Conservation (phyloP, 1,140 invertebrate genomes). For the Streblospio benedicti region DNA sequence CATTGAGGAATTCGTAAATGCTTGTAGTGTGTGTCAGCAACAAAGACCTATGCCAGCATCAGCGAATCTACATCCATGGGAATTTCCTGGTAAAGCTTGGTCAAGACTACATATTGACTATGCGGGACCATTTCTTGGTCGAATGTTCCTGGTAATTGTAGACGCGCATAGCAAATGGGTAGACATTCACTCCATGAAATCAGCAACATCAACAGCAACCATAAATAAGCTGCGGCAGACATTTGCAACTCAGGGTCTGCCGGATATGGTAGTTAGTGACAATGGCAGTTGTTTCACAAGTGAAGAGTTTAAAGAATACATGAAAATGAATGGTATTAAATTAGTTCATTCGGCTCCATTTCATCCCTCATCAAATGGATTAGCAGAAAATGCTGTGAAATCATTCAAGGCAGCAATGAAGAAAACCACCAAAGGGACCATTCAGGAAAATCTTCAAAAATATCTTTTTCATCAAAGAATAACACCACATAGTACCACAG, state of each 20-base stretch:
- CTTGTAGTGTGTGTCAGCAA: conserved; percentile 24
- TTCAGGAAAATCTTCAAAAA: too few species aligned
- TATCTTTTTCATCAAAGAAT: conserved; percentile 1
- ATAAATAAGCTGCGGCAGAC: conserved; percentile 5
- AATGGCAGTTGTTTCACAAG: conserved; percentile 26
- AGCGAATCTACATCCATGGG: conserved; percentile 34
- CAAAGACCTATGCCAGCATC: conserved; percentile 20
- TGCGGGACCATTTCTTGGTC: conserved; percentile 36
- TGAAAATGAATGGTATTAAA: conserved; percentile 18
- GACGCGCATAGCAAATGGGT: conserved; percentile 5
- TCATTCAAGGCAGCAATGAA: conserved; percentile 10
- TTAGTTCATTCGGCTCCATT: conserved; percentile 24
- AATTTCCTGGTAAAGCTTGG: conserved; percentile 13
- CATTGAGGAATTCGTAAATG: conserved; percentile 3
- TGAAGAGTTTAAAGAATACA: conserved; percentile 26
- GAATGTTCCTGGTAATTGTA: conserved; percentile 30
- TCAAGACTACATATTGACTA: conserved; percentile 26
- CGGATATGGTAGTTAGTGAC: conserved; percentile 22
- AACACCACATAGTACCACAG: background rate
- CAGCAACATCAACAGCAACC: background rate
- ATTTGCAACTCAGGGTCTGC: background rate
- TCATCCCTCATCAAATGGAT: conserved; percentile 29
- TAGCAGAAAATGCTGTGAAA: conserved; percentile 27
- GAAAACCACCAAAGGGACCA: background rate
- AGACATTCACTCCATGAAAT: conserved; percentile 3